These are phyloP conservation scores for Tragelaphus buxtoni DNA, from an alignment of 2,113 vertebrate species.

Conservation along the genomic window DNA sequence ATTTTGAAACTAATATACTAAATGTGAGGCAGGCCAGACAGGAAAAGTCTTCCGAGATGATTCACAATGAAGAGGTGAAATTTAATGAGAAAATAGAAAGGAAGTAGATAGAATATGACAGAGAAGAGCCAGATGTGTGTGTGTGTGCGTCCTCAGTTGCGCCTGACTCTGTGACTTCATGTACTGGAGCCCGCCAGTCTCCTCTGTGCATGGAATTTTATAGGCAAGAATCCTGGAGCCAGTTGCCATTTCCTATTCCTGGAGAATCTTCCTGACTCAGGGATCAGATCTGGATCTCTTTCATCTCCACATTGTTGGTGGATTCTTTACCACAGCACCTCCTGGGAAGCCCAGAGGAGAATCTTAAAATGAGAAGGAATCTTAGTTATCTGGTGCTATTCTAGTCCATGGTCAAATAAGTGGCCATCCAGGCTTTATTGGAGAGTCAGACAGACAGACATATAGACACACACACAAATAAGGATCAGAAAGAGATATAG, in stretches of 20 bases:
- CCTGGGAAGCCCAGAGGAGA: neutral
- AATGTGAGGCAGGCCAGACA: neutral
- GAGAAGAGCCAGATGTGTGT: neutral
- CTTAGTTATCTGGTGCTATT: neutral
- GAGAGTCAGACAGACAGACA: neutral
- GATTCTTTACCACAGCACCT: neutral
- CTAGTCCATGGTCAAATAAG: neutral
- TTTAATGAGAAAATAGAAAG: neutral
- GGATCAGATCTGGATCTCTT: neutral
- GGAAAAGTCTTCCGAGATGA: neutral
- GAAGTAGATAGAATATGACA: neutral
- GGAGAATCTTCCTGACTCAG: neutral
- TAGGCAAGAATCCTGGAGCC: neutral
- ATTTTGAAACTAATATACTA: constrained; percentile 24
- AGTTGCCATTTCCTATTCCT: neutral
- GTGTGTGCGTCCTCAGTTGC: neutral
- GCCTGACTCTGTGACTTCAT: neutral
- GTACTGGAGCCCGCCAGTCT: neutral
- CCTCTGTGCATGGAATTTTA: neutral
- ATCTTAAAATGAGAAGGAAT: neutral
- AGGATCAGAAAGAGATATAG: neutral
- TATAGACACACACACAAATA: neutral
- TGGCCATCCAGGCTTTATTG: neutral
- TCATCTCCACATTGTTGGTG: neutral
- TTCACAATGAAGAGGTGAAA: neutral